Conservation (phyloP, 1,140 invertebrate genomes). For the Trinorchestia longiramus region DNA sequence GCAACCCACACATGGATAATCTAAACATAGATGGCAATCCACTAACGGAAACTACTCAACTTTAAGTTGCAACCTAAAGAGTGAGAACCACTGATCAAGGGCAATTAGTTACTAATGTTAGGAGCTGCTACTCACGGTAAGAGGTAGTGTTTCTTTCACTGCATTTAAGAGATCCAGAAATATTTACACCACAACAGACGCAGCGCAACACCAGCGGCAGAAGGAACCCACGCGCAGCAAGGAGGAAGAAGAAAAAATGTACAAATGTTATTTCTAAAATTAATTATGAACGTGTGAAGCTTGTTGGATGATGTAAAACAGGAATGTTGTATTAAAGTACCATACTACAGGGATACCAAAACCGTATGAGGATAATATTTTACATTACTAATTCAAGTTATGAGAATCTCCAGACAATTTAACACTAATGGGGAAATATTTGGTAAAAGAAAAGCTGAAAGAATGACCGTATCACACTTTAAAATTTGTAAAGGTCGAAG, state of each 20-base stretch:
- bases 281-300: neutral
- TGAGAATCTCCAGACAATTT: neutral
- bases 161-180: constrained; percentile 6
- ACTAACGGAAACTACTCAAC: neutral
- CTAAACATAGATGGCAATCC: neutral
- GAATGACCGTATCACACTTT: neutral
- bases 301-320: neutral
- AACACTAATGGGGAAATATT: neutral
- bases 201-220: constrained; percentile 23
- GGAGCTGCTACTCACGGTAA: constrained; percentile 2
- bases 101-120: neutral
- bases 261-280: constrained; percentile 24
- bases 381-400: neutral
- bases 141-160: constrained; percentile 42
- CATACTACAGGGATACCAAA: neutral
- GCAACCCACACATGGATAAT: no score
- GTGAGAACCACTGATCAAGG: neutral
- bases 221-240: constrained; percentile 38
- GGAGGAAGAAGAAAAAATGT: constrained; percentile 34
- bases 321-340: neutral
- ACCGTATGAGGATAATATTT: neutral
- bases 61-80: neutral
- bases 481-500: neutral
- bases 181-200: constrained; percentile 39
- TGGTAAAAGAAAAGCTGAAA: neutral